A percentile compares a stretch with the other conserved stretches of the same genome.
These are phyloP conservation scores for Asbolus verrucosus DNA, from an alignment of 1,140 invertebrate species.

Conservation along the genomic window DNA sequence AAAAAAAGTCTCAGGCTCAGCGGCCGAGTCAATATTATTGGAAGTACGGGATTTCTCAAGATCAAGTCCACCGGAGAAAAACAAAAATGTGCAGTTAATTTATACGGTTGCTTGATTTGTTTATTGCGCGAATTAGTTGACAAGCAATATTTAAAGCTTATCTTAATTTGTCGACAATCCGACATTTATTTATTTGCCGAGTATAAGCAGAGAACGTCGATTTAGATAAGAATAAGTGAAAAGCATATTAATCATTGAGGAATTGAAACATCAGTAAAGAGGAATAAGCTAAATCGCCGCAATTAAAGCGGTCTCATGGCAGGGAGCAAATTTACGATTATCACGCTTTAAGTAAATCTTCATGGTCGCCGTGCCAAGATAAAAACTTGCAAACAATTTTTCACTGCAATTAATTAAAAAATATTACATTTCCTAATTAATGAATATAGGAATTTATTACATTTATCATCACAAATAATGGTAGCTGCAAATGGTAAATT, in stretches of 20 bases:
- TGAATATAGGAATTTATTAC: constrained; percentile 57
- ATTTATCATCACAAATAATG: constrained; percentile 56
- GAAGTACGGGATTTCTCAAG: not conserved
- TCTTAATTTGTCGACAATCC: constrained; percentile 55
- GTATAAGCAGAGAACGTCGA: constrained; percentile 44
- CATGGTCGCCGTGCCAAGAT: no score
- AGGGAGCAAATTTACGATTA: no score
- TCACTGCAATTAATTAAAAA: constrained; percentile 17
- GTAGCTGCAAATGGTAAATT: constrained; percentile 57
- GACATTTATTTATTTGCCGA: constrained; percentile 54
- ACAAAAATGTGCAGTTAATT: constrained; percentile 6
- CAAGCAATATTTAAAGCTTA: constrained; percentile 56
- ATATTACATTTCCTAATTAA: constrained; percentile 52
- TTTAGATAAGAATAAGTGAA: constrained; percentile 47
- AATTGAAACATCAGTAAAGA: constrained; percentile 18
- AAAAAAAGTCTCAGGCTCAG: constrained; percentile 1
- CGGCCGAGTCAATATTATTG: not conserved
- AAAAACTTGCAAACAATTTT: constrained; percentile 7
- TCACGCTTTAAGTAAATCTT: no score
- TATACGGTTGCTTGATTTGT: constrained; percentile 24
- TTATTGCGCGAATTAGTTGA: constrained; percentile 50
- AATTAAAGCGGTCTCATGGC: not conserved
- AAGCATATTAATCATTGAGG: constrained; percentile 20
- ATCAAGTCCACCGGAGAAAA: not conserved
- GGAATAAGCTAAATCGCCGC: constrained; percentile 5